A percentile compares a stretch with the other conserved stretches of the same genome.
Conservation (phyloP, 2,113 vertebrate species). For the Alouatta palliata region DNA sequence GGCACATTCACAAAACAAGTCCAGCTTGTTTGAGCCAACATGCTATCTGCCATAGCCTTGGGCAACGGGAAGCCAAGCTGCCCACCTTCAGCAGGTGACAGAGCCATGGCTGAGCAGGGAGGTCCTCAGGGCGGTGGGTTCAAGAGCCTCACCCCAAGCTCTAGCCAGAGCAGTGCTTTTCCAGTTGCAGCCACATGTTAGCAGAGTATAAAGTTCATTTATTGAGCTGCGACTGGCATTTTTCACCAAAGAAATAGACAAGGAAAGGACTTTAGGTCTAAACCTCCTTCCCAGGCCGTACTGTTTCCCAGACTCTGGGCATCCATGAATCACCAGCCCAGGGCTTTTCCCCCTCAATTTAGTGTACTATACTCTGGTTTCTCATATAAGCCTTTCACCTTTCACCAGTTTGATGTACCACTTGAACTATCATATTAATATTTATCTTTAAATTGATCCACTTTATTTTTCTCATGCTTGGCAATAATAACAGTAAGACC, state of each 20-base stretch:
- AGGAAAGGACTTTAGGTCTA: neutral
- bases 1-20: conserved; percentile 58
- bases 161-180: neutral
- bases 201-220: neutral
- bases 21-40: conserved; percentile 55
- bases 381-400: no score
- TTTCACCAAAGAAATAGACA: neutral
- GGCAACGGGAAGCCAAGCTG: neutral
- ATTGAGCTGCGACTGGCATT: neutral
- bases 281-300: neutral
- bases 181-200: rapidly evolving
- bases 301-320: neutral
- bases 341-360: neutral
- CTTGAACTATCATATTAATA: neutral
- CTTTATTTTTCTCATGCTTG: neutral
- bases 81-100: neutral
- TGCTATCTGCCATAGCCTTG: neutral
- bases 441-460: neutral
- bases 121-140: neutral
- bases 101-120: neutral
- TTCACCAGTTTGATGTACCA: neutral
- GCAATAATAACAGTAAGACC: neutral
- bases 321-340: neutral
- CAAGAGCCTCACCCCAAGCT: neutral
- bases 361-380: no score